Conservation (phyloP, 2,888 invertebrate species). For the Pardosa pseudoannulata region DNA sequence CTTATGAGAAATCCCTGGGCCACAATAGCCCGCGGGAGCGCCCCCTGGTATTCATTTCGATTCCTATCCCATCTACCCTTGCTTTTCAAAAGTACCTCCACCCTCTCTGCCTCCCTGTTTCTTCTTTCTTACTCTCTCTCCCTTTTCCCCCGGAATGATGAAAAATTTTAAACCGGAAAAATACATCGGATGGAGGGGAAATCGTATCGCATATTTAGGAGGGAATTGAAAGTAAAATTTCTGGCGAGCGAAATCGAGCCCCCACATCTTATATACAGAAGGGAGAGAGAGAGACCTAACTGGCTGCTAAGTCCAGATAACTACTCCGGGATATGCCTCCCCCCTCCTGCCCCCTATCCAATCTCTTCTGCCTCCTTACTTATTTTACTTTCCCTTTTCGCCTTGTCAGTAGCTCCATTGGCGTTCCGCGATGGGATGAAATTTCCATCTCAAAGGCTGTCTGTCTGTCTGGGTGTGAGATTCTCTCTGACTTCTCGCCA, state of each 20-base stretch:
- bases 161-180: conserved; percentile 9
- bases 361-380: conserved; percentile 30
- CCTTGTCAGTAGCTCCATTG: too few species aligned
- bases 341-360: background rate
- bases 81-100: conserved; percentile 43
- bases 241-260: conserved; percentile 38
- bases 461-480: conserved; percentile 34
- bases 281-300: too few species aligned
- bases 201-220: conserved; percentile 59
- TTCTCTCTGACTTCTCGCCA: too few species aligned
- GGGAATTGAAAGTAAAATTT: conserved; percentile 68
- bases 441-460: conserved; percentile 70
- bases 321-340: too few species aligned
- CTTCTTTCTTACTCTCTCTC: background rate
- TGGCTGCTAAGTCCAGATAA: conserved; percentile 30
- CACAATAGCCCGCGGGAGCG: conserved; percentile 63
- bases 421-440: conserved; percentile 62
- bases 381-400: conserved; percentile 56
- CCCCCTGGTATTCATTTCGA: conserved; percentile 69
- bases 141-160: background rate
- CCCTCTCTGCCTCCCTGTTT: background rate
- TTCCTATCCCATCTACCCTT: conserved; percentile 41
- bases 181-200: conserved; percentile 4
- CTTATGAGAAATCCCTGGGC: conserved; percentile 68
- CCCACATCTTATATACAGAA: too few species aligned